Evolutionary conservation across 2,113 vertebrate species (phyloP).

Genomic region (Phodopus roborovskii): DNA sequence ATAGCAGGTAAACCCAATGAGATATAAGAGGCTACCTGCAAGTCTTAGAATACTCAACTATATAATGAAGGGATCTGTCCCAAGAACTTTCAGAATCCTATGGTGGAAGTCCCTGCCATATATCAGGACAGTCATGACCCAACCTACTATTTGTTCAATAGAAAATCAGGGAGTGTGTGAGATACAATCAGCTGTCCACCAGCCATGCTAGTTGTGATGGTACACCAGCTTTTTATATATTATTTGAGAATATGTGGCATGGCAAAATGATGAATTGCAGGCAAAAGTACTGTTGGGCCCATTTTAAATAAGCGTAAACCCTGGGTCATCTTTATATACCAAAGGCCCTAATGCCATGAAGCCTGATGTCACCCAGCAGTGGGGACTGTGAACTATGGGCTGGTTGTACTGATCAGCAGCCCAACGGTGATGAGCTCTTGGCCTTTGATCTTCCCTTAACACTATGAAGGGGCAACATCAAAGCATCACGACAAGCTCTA

Average conservation of each 20-base stretch:
- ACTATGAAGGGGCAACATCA: too few relatives aligned
- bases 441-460: not conserved
- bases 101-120: not conserved
- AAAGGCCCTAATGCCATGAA: not conserved
- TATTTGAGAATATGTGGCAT: not conserved
- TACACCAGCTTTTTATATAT: not conserved
- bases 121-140: not conserved
- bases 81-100: not conserved
- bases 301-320: not conserved
- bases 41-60: not conserved
- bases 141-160: not conserved
- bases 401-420: not conserved
- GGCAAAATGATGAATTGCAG: not conserved
- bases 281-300: not conserved
- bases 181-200: not conserved
- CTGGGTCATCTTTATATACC: not conserved
- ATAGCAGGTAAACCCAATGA: not conserved
- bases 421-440: not conserved
- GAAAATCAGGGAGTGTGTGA: not conserved
- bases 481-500: not conserved
- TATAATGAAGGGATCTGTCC: not conserved
- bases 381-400: not conserved
- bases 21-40: not conserved
- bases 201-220: not conserved
- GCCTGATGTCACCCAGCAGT: not conserved